These are phyloP conservation scores for Chionomys nivalis DNA, from an alignment of 2,113 vertebrate species.

Conservation along the genomic window DNA sequence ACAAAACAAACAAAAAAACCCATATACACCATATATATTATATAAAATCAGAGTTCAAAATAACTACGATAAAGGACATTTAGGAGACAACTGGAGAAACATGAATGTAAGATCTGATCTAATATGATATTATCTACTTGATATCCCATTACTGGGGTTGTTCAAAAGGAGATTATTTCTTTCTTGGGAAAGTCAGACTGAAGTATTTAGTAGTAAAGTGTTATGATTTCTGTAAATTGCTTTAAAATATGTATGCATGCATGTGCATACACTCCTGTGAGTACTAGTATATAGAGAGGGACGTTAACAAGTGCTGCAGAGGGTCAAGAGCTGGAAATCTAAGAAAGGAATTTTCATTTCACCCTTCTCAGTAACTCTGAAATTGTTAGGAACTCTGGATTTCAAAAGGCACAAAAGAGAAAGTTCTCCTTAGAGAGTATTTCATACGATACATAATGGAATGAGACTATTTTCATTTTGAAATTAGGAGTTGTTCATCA, in stretches of 20 bases:
- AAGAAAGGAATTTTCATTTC: neutral
- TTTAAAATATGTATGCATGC: neutral
- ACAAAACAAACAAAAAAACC: too few relatives aligned
- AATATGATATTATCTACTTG: neutral
- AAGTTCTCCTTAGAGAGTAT: neutral
- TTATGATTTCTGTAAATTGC: neutral
- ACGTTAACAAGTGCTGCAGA: constrained; percentile 14
- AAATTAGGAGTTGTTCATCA: neutral
- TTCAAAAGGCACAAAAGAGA: neutral
- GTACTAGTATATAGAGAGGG: neutral
- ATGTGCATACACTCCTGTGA: accelerated
- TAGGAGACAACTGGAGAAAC: neutral
- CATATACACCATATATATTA: neutral
- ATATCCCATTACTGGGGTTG: neutral
- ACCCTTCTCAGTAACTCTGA: neutral
- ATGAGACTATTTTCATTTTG: neutral
- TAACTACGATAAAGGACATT: neutral
- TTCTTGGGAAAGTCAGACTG: constrained; percentile 3
- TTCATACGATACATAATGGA: neutral
- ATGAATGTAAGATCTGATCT: neutral
- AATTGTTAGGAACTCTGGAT: neutral
- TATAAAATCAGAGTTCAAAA: neutral
- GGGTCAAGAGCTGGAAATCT: neutral
- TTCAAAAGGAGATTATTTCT: constrained; percentile 17
- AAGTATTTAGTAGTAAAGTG: constrained; percentile 20